Evolutionary conservation across 2,888 invertebrate species (phyloP).

Genomic region (Barypeithes pellucidus): DNA sequence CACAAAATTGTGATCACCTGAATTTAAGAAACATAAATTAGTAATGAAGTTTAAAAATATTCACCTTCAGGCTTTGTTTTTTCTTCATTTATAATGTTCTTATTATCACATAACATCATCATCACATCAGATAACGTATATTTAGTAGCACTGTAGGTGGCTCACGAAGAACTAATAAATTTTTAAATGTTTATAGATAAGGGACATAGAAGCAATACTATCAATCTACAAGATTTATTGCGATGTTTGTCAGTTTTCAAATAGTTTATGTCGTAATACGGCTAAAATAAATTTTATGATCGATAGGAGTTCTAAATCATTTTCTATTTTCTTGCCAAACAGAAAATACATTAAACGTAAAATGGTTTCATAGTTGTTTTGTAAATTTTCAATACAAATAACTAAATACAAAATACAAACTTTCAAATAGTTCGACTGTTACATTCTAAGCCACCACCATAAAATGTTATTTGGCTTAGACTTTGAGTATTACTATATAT

Average conservation of each 20-base stretch:
- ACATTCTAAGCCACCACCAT: too few relatives aligned
- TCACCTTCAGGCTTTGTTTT: too few relatives aligned
- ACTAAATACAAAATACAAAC: too few relatives aligned
- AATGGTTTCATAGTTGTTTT: too few relatives aligned
- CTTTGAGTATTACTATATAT: too few relatives aligned
- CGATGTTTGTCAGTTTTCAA: slow-evolving; percentile 1
- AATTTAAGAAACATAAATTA: too few relatives aligned
- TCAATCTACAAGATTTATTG: slow-evolving; percentile 10
- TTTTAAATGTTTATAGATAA: not conserved
- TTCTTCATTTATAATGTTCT: too few relatives aligned
- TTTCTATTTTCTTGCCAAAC: slow-evolving; percentile 3
- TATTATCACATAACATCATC: too few relatives aligned
- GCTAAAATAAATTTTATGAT: slow-evolving; percentile 7
- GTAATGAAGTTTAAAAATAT: too few relatives aligned
- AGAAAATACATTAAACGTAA: not conserved
- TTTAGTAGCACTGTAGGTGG: not conserved
- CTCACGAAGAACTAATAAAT: not conserved
- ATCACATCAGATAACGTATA: not conserved
- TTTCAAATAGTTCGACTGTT: too few relatives aligned
- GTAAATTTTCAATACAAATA: too few relatives aligned
- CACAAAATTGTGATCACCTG: not conserved
- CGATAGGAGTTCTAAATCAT: slow-evolving; percentile 8
- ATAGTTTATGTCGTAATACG: not conserved
- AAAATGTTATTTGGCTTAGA: too few relatives aligned
- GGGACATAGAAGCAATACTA: not conserved